phyloP scores from a whole-genome alignment of 2,888 invertebrate species.

The Dryobota labecula region DNA sequence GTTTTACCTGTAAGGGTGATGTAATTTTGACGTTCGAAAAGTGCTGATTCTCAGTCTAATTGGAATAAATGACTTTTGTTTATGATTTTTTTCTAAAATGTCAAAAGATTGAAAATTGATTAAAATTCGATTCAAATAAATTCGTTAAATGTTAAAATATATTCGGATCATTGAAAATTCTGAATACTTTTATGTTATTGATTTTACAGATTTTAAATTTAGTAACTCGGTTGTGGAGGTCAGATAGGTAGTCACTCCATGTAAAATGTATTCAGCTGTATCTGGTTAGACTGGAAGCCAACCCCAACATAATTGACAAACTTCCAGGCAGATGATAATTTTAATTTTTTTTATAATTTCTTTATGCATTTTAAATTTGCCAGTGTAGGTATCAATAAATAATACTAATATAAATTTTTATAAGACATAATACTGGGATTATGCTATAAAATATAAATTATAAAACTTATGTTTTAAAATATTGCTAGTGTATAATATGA shows the following conservation, averaged over 20 bases:
- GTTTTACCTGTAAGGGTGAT: too few species aligned
- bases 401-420: neutral
- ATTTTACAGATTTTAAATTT: conserved; percentile 8
- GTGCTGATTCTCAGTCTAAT: too few species aligned
- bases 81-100: conserved; percentile 1
- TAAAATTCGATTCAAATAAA: conserved; percentile 28
- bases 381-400: neutral
- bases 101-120: neutral
- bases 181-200: neutral
- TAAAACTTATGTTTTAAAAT: conserved; percentile 31
- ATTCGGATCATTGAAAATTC: neutral
- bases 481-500: conserved; percentile 21
- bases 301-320: neutral
- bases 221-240: neutral
- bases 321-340: neutral
- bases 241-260: neutral
- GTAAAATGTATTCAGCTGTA: neutral
- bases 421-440: conserved; percentile 5
- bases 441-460: conserved; percentile 21
- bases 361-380: neutral
- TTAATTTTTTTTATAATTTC: neutral
- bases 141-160: conserved; percentile 15
- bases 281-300: neutral
- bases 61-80: too few species aligned
- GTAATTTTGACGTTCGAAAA: too few species aligned